Percentiles rank a stretch among this genome's conserved stretches.
These are phyloP conservation scores for Anoura caudifer DNA, from an alignment of 2,113 vertebrate genomes.

Conservation along the genomic window DNA sequence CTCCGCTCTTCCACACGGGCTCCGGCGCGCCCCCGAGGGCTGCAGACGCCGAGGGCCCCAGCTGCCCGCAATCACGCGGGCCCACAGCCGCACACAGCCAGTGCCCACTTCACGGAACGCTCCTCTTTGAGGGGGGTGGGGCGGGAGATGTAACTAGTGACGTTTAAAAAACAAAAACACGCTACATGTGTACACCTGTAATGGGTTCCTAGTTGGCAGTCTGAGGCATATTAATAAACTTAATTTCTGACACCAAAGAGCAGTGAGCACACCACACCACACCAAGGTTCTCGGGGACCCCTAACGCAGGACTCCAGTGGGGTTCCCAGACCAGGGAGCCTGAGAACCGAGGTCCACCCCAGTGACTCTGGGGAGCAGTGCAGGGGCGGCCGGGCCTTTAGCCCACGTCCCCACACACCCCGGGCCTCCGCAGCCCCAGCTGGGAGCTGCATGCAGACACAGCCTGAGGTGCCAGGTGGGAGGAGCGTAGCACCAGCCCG, in stretches of 20 bases:
- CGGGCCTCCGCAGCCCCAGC: accelerated
- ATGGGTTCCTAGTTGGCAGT: not conserved
- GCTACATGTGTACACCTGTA: accelerated
- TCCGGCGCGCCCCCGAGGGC: accelerated
- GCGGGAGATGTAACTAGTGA: too few relatives aligned
- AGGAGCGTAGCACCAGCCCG: accelerated
- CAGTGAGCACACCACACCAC: accelerated
- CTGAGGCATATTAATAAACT: not conserved
- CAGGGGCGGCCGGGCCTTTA: not conserved
- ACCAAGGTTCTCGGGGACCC: too few relatives aligned
- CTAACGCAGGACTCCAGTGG: accelerated
- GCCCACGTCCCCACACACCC: not conserved
- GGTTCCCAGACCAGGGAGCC: accelerated
- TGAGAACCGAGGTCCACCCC: accelerated
- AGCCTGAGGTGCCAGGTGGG: not conserved
- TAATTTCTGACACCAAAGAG: not conserved
- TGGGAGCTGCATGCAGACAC: not conserved
- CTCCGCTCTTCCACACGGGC: accelerated
- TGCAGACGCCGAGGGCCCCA: not conserved
- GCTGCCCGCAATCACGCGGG: accelerated
- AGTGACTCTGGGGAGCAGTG: accelerated
- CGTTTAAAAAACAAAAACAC: not conserved
- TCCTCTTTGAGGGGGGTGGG: too few relatives aligned
- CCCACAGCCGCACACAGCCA: accelerated
- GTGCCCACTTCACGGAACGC: not conserved